Base-by-base conservation (phyloP, 2,888 invertebrate genomes). In the Encarsia formosa region DNA sequence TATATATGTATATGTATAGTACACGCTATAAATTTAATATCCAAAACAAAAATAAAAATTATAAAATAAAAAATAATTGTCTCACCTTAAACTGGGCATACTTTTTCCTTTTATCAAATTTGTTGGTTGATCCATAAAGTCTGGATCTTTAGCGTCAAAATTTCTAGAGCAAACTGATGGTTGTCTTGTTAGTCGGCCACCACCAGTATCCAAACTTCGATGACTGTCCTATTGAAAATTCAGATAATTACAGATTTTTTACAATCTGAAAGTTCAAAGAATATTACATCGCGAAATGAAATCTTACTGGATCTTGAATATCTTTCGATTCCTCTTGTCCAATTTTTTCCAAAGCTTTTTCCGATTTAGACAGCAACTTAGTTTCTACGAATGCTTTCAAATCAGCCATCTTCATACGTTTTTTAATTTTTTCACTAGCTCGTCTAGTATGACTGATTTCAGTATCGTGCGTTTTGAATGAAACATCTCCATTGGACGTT, bases 61-160 rank as follows among this genome's bases (percentile, higher is more conserved):
- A 19, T 37, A 19, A 24, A 24, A 41, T 18, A 24, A 24, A n/a
- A 37, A 29, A 5, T 9, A 6, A 16, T 39, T 13, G 20, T 26
- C 20, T 77, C 77, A 93, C 93, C 92, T 92, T 56, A 95, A 78
- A 69, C 93, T 93, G 3, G 95, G 95, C 93, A 96, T 93, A 79
- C 94, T 95, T 77, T 94, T 94, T 56, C 95, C 94, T 79, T 95
- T 91, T 56, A 91, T 87, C 44, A 94, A 79, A 74, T 89, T 91
- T 46, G 82, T 81, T 15, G 81, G 77, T 56, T 72, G 73, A 32
- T 75, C 69, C 58, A 81, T 77, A 43, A 77, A 68, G 61, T 80
- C 79, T 18, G 77, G 77, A 23, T 79, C 77, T 57, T 79, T 76
- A 0, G 70, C 69, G 24, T 81, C 80, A 13, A 79, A 78, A 44